Base-by-base conservation (phyloP, 2,113 vertebrate genomes). In the Coptodon rendalli region DNA sequence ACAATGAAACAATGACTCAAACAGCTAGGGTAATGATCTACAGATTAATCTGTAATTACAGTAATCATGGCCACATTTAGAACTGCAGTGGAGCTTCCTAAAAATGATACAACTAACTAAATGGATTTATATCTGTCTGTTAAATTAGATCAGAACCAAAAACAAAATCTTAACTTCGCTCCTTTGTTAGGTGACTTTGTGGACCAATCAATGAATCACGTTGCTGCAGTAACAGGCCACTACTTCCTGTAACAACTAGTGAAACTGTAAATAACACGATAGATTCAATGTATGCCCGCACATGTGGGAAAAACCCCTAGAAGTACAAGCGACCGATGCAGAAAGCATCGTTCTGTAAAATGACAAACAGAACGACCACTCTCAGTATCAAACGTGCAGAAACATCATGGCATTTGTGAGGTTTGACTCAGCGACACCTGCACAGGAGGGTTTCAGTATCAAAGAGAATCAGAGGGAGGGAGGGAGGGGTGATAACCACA, bases 401-500 rank as follows among this genome's bases (percentile, higher is more conserved):
- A 83, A 84, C 73, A 57, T 63, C 11, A 43, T 80, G 8, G 59
- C 1, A 5, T 80, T 61, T 48, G 31, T 45, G 9, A 27, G 68
- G 12, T n/a, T 2, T 82, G 36, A 78, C 43, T 90, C 57, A 66
- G 12, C 53, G 16, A 73, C 79, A 66, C 10, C 57, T 71, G 5
- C 68, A 59, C 13, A 1, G 34, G 29, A 45, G 48, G 50, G 38
- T 76, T 86, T 87, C 9, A 45, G 22, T 9, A 24, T n/a, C 56
- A 52, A 59, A 48, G 3, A 81, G 38, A 85, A 71, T 38, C 24
- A 16, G 22, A 6, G 36, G 17, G 38, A 38, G 36, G 17, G 38
- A 38, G 45, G 36, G 79, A 34, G 57, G 5, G 12, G 24, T 13
- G 81, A 63, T 17, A 86, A 85, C 78, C 81, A 68, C 86, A 52